Base-by-base conservation (phyloP, 2,113 vertebrate genomes). In the Solea solea region DNA sequence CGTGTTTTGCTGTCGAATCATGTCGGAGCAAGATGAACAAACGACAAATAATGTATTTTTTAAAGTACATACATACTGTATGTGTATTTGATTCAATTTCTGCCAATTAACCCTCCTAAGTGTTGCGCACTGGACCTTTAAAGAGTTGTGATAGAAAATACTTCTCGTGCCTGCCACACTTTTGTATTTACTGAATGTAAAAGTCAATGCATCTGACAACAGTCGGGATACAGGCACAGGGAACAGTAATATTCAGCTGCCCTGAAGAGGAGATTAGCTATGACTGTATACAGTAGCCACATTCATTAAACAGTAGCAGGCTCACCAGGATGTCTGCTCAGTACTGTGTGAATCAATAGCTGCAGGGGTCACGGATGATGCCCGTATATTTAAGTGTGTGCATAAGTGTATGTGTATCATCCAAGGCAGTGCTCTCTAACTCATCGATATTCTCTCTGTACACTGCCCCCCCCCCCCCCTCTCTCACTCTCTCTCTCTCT, bases 321-420 rank as follows among this genome's bases (percentile, higher is more conserved):
- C 78, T 74, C 57, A 59, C 27, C 69, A 52, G 65, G 80, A 80
- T 72, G 60, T 74, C 74, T 71, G 70, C 67, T 83, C 73, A 62
- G 79, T 64, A 39, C 48, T 50, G 54, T 57, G 42, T 16, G 39
- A 55, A 85, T 83, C 81, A 45, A 82, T 90, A 76, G 56, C 62
- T 80, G 71, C n/a, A 68, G 69, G 85, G 87, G 85, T 90, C 83
- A 72, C n/a, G 34, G 70, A 83, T 76, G 80, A 73, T 83, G 75
- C 69, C 65, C 57, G 42, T 73, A 48, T 65, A 62, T 71, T 60
- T 62, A 66, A 61, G 69, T 65, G 54, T 64, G 76, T 65, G 74
- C 75, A 75, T 25, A 48, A 61, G 69, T 81, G 67, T 54, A 55
- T 55, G 67, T n/a, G 3, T 63, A 60, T 80, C 64, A 82, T 79